Evolutionary conservation across 2,113 vertebrate genomes (phyloP).

Genomic region (Archocentrus centrarchus): DNA sequence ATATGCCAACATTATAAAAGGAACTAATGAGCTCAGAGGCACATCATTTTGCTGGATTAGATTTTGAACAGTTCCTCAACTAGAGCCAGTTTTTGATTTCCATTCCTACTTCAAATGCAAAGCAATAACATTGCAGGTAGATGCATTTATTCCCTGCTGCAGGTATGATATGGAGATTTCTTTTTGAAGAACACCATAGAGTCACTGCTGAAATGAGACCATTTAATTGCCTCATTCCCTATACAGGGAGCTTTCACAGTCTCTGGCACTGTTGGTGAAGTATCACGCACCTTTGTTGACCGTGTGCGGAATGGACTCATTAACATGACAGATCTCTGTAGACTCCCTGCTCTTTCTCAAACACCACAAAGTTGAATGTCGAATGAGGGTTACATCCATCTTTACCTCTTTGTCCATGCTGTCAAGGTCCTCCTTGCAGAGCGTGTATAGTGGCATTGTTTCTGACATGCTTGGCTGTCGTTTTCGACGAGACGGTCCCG

Average conservation of each 20-base stretch:
- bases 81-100: neutral
- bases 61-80: neutral
- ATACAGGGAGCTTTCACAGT: neutral
- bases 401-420: constrained; percentile 99
- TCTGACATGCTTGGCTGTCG: constrained; percentile 98
- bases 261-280: neutral
- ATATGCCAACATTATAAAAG: neutral
- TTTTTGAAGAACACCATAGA: neutral
- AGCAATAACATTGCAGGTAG: neutral
- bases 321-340: neutral
- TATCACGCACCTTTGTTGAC: neutral
- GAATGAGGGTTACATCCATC: neutral
- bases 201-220: neutral
- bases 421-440: constrained; percentile 97
- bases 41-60: neutral
- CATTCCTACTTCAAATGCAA: neutral
- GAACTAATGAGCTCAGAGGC: neutral
- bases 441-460: constrained; percentile 93
- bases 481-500: constrained; percentile 88
- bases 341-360: neutral
- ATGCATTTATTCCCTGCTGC: neutral
- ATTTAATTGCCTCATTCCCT: neutral
- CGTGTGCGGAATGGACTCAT: neutral
- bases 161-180: neutral
- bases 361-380: neutral